These are phyloP conservation scores for Melanogrammus aeglefinus DNA, from an alignment of 2,797 vertebrate genomes.

Conservation along the genomic window DNA sequence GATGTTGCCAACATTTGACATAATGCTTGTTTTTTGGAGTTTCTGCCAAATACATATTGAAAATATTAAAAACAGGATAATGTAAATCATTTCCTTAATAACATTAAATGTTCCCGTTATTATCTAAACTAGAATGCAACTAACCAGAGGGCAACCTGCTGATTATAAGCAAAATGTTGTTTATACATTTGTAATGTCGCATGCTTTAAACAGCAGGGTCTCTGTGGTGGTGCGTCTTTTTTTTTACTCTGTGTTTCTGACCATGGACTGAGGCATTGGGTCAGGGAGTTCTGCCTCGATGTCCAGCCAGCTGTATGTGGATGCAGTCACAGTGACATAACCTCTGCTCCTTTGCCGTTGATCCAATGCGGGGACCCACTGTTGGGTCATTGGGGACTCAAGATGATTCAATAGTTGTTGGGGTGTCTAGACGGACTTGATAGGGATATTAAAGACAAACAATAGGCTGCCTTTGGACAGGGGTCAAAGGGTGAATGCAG, in stretches of 20 bases:
- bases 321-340: background rate
- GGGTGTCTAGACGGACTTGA: conserved; percentile 89
- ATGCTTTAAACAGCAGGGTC: background rate
- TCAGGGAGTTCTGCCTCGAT: background rate
- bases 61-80: background rate
- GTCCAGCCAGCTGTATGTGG: background rate
- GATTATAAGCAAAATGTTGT: background rate
- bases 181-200: background rate
- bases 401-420: conserved; percentile 71
- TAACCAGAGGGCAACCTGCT: background rate
- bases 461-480: conserved; percentile 77
- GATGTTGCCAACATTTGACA: background rate
- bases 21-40: background rate
- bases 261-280: background rate
- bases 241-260: background rate
- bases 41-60: background rate
- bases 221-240: background rate
- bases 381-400: conserved; percentile 33
- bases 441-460: conserved; percentile 85
- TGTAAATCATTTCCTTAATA: background rate
- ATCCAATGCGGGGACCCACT: background rate
- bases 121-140: background rate
- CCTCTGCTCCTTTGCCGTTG: too few species aligned
- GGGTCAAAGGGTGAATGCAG: conserved; percentile 69
- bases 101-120: background rate